Evolutionary conservation across 2,888 invertebrate genomes (phyloP), one percentile per base, ranked within the genome.

Genomic region (Leptopilina myrica): DNA sequence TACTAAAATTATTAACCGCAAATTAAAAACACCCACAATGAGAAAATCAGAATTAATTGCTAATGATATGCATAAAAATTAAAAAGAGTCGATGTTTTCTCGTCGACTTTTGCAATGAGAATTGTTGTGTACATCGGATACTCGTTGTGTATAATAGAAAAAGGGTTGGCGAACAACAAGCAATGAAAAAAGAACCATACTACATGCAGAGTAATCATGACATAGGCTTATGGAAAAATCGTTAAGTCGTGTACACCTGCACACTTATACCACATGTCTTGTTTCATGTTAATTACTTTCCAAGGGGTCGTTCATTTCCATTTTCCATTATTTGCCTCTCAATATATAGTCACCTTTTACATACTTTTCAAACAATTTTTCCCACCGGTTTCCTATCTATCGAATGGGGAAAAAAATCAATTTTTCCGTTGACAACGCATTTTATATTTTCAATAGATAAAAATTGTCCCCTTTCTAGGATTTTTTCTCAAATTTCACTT

Each of bases 131-230:
- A 56, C 8, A n/a, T 33, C 20, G 26, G 33, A 73, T n/a, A n/a
- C n/a, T 11, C 15, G 14, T 43, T 43, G 8, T 5, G 43, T 43
- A 8, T 43, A 43, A 8, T 43, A 43, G 26, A 26, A 8, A 69
- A 56, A 59, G 56, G 56, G 56, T 49, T 69, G 64, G 64, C 15
- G 20, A 69, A 49, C 49, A 33, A 8, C 56, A 33, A 20, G 73
- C 56, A 9, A 15, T 66, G 66, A 66, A 66, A 66, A 46, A 66
- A 66, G 15, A 15, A 66, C n/a, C n/a, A 56, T 9, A 9, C 40
- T 53, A 56, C 56, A 73, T 59, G 73, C 73, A 73, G 73, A 73
- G 73, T 73, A 73, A 73, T 73, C 73, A 73, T 73, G 73, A 73
- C 73, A 73, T 53, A 56, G 56, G 33, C 33, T 73, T 73, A 73